These are phyloP conservation scores for Cydia fagiglandana DNA, from an alignment of 1,140 invertebrate genomes.

Conservation along the genomic window DNA sequence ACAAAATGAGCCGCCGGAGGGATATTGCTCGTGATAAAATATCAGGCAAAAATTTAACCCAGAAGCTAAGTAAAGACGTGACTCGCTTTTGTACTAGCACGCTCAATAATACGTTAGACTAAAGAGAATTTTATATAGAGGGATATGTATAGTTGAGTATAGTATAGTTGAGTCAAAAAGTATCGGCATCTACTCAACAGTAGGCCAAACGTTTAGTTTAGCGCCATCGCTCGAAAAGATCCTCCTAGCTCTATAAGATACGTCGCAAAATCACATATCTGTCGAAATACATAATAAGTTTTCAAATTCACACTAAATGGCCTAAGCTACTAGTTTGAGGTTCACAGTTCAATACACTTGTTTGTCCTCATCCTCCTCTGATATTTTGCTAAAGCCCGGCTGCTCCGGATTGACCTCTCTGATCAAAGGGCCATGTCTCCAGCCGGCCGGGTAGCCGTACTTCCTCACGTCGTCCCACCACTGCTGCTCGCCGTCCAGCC, in stretches of 20 bases:
- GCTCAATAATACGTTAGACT: no score
- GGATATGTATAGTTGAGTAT: no score
- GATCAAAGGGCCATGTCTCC: slow-evolving; percentile 61
- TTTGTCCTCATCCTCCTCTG: slow-evolving; percentile 33
- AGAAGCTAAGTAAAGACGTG: background rate
- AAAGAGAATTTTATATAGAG: no score
- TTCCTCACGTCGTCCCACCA: slow-evolving; percentile 82
- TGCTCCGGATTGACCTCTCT: slow-evolving; percentile 43
- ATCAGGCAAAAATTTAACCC: slow-evolving; percentile 11
- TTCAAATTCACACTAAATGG: no score
- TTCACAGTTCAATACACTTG: background rate
- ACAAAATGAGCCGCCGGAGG: slow-evolving; percentile 4
- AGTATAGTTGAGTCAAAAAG: no score
- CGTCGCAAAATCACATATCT: no score
- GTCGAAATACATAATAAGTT: no score
- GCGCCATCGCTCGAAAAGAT: no score
- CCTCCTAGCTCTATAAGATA: no score
- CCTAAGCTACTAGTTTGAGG: background rate
- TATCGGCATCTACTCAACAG: no score
- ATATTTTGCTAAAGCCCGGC: slow-evolving; percentile 46
- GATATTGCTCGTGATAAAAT: slow-evolving; percentile 27
- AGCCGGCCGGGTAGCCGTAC: slow-evolving; percentile 61
- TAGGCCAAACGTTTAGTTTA: no score
- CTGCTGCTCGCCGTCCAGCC: slow-evolving; percentile 85
- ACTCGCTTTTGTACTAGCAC: background rate